Conservation (phyloP, 2,888 invertebrate genomes). For the Petrolisthes cinctipes region DNA sequence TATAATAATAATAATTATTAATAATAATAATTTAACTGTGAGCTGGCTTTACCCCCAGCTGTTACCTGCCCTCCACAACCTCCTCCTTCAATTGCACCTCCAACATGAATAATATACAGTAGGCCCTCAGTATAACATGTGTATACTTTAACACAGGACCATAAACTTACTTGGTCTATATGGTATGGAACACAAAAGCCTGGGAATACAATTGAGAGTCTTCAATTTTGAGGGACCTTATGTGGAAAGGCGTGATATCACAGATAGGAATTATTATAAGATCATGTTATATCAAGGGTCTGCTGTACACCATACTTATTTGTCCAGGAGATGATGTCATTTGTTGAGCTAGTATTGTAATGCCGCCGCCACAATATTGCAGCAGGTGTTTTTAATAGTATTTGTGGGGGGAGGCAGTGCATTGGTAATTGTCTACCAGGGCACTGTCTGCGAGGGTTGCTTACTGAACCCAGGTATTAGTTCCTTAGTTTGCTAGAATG, state of each 20-base stretch:
- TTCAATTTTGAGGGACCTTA: too few species aligned
- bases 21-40: too few species aligned
- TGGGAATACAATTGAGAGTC: too few species aligned
- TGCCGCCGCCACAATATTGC: background rate
- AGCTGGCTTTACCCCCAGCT: background rate
- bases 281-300: background rate
- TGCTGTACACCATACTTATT: background rate
- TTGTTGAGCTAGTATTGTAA: background rate
- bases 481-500: constrained; percentile 59
- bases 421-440: background rate
- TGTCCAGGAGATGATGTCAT: background rate
- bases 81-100: background rate
- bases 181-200: too few species aligned
- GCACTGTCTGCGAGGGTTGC: constrained; percentile 7
- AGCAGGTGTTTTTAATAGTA: constrained; percentile 2
- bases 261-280: too few species aligned
- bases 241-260: too few species aligned
- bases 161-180: too few species aligned
- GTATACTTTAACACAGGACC: background rate
- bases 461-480: constrained; percentile 51
- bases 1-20: constrained; percentile 14
- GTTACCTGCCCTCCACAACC: constrained; percentile 23
- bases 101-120: background rate
- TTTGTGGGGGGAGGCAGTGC: constrained; percentile 10
- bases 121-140: background rate